Base-by-base conservation (phyloP, 2,797 vertebrate species). In the Sitta carolinensis region DNA sequence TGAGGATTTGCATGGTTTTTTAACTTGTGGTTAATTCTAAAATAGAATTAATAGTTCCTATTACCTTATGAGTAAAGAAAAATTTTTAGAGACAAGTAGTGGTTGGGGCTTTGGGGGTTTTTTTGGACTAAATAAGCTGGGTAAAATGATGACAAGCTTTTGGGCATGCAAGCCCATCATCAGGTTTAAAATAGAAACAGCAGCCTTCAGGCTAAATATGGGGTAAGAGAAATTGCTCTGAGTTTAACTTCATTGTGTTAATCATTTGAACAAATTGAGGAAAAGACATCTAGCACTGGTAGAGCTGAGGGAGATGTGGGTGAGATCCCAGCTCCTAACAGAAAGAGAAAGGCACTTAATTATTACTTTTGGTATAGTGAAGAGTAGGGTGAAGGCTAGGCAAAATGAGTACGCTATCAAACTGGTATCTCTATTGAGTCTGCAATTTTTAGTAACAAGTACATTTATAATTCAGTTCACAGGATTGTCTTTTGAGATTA, bases 91-190 rank as follows among this genome's bases (percentile, higher is more conserved):
- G 26, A 42, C 7, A 16, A 40, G 2, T 19, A 64, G 26, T 17
- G 1, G 1, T 2, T 55, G 22, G 4, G 7, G 2, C 0, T 50
- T 3, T 0, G 22, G 2, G 0, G 0, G 38, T 55, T 52, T 66
- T 58, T 90, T 86, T 38, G 30, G 18, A 42, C 30, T 52, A 78
- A 81, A 5, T 72, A 48, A 83, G 2, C 5, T 80, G 27, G 21
- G 10, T 59, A 74, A 93, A 87, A 87, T 69, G 12, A 75, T 0
- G 1, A 61, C 32, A 85, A 83, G 19, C 23, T 87, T 92, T 90
- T 67, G 72, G 50, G 57, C 38, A 70, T 50, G 17, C 16, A 84
- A 87, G 25, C 17, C 27, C 13, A 36, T 75, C 11, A 20, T 74
- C 25, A 67, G 11, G 18, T 77, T 91, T 89, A 80, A 93, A 92